These are phyloP conservation scores for Oreochromis mossambicus DNA, from an alignment of 2,797 vertebrate species.

Conservation along the genomic window DNA sequence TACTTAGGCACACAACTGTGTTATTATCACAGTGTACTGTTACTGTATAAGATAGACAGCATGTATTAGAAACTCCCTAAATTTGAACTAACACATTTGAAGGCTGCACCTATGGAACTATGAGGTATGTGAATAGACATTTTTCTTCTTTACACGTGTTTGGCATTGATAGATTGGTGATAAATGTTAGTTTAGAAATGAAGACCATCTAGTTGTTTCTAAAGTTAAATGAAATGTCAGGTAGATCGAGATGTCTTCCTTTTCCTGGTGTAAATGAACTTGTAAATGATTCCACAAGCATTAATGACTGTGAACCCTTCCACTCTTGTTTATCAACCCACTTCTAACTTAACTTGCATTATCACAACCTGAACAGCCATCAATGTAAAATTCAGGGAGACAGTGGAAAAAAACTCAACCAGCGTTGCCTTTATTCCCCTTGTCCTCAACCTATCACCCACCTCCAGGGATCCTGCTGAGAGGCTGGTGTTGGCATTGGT, in stretches of 20 bases:
- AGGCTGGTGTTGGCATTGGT: slow-evolving; percentile 85
- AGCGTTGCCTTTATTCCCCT: background rate
- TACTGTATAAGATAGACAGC: background rate
- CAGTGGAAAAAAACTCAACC: background rate
- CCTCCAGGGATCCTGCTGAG: slow-evolving; percentile 95
- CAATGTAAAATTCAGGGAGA: background rate
- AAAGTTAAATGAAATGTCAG: background rate
- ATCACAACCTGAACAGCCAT: background rate
- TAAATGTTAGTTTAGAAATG: background rate
- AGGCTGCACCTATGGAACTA: background rate
- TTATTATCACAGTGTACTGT: background rate
- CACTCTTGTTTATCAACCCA: background rate
- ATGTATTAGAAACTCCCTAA: background rate
- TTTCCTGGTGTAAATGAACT: background rate
- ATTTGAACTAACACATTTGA: background rate
- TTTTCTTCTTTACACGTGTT: background rate
- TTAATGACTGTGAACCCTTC: background rate
- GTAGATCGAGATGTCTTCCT: background rate
- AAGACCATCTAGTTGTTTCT: background rate
- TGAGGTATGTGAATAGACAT: background rate
- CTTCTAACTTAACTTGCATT: background rate
- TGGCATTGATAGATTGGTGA: background rate
- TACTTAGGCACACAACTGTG: background rate
- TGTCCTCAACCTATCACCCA: slow-evolving; percentile 72
- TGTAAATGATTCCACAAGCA: background rate